These are phyloP conservation scores for Atherinomorus stipes DNA, from an alignment of 2,113 vertebrate species.

Conservation along the genomic window DNA sequence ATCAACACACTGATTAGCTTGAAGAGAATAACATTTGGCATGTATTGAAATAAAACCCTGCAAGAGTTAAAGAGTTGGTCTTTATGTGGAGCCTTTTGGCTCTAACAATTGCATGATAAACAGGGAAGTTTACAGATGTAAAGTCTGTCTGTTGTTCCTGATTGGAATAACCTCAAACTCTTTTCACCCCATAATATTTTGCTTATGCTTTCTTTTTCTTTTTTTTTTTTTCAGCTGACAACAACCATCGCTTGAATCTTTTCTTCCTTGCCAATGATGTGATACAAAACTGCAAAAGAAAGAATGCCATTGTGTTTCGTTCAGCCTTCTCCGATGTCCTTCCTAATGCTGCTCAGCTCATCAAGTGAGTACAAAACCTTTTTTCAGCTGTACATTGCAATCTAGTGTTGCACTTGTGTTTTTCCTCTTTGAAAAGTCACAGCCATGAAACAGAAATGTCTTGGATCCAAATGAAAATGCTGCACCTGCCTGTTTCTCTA, in stretches of 20 bases:
- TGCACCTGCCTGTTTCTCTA: not conserved
- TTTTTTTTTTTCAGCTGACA: constrained; percentile 84
- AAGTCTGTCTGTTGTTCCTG: too few relatives aligned
- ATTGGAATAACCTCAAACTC: not conserved
- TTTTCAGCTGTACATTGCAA: not conserved
- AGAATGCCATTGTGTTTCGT: constrained; percentile 94
- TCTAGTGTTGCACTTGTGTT: too few relatives aligned
- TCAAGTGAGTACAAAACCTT: constrained; percentile 86
- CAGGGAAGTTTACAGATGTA: too few relatives aligned
- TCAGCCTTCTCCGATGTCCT: constrained; percentile 93
- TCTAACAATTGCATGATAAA: too few relatives aligned
- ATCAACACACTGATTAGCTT: too few relatives aligned
- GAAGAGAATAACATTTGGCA: too few relatives aligned
- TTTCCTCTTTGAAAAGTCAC: too few relatives aligned
- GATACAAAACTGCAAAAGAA: constrained; percentile 99
- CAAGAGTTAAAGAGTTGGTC: too few relatives aligned
- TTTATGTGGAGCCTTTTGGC: too few relatives aligned
- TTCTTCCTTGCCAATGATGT: constrained; percentile 98
- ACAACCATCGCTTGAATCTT: constrained; percentile 94
- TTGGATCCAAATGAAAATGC: too few relatives aligned
- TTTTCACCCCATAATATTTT: not conserved
- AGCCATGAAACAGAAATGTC: too few relatives aligned
- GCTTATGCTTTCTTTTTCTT: constrained; percentile 5
- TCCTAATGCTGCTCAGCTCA: constrained; percentile 90
- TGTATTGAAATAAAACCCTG: too few relatives aligned